phyloP scores from a whole-genome alignment of 2,888 invertebrate genomes.

The Prenolepis imparis region DNA sequence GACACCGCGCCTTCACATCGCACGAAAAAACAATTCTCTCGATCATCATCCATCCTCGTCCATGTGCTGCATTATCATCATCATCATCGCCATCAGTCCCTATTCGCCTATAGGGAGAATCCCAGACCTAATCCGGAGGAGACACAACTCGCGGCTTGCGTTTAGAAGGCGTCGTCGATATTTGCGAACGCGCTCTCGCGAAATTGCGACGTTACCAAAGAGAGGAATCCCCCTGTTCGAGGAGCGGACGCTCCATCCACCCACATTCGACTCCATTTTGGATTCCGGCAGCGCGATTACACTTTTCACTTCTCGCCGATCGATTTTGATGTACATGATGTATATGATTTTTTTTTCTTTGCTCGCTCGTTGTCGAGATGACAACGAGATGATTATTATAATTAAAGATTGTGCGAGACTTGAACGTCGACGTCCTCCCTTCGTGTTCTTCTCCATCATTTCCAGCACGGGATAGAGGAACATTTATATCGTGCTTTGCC shows the following conservation, averaged over 20 bases:
- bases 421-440: not conserved
- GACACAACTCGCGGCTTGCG: not conserved
- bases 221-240: not conserved
- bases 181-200: not conserved
- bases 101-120: slow-evolving; percentile 12
- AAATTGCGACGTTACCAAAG: slow-evolving; percentile 32
- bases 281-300: not conserved
- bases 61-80: slow-evolving; percentile 23
- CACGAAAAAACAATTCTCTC: slow-evolving; percentile 18
- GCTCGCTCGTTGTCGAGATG: not conserved
- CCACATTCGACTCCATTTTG: not conserved
- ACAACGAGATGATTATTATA: not conserved
- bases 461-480: not conserved
- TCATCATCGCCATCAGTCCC: slow-evolving; percentile 16
- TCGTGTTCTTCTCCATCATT: not conserved
- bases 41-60: slow-evolving; percentile 19
- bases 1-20: slow-evolving; percentile 10
- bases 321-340: too few relatives aligned
- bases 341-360: not conserved
- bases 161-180: slow-evolving; percentile 10
- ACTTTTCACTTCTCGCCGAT: not conserved
- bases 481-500: too few relatives aligned
- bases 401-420: not conserved
- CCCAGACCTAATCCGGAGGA: not conserved
- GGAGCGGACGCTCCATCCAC: not conserved